Evolutionary conservation across 2,797 vertebrate genomes (phyloP).

Genomic region (Tragopan temminckii): DNA sequence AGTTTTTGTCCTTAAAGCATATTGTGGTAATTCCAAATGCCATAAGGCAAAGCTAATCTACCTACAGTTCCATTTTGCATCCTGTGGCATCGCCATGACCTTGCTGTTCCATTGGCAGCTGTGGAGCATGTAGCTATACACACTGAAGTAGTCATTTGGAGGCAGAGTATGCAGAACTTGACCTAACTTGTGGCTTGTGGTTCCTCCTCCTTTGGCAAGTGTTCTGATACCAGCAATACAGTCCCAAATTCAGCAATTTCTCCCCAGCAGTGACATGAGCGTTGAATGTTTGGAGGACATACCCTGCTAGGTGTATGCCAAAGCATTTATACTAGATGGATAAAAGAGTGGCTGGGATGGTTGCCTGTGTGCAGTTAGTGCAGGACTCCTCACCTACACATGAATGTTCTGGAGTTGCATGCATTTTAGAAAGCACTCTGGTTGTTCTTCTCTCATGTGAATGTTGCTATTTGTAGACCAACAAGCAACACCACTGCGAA

Average conservation of each 20-base stretch:
- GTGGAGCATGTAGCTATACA: neutral
- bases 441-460: neutral
- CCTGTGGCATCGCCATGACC: neutral
- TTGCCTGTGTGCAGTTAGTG: neutral
- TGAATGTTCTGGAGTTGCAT: neutral
- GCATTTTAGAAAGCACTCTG: neutral
- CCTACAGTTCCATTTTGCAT: neutral
- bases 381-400: neutral
- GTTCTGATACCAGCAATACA: neutral
- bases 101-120: neutral
- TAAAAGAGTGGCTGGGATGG: neutral
- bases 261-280: accelerated
- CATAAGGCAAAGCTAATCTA: neutral
- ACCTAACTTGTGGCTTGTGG: neutral
- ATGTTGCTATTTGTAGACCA: neutral
- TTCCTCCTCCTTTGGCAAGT: neutral
- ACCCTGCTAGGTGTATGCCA: neutral
- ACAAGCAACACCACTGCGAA: neutral
- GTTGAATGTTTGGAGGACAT: neutral
- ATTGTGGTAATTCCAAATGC: neutral
- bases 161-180: neutral
- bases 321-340: neutral
- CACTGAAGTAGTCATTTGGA: neutral
- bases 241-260: neutral
- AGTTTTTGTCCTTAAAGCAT: neutral